Evolutionary conservation across 2,797 vertebrate species (phyloP).

Genomic region (Botia kubotai): DNA sequence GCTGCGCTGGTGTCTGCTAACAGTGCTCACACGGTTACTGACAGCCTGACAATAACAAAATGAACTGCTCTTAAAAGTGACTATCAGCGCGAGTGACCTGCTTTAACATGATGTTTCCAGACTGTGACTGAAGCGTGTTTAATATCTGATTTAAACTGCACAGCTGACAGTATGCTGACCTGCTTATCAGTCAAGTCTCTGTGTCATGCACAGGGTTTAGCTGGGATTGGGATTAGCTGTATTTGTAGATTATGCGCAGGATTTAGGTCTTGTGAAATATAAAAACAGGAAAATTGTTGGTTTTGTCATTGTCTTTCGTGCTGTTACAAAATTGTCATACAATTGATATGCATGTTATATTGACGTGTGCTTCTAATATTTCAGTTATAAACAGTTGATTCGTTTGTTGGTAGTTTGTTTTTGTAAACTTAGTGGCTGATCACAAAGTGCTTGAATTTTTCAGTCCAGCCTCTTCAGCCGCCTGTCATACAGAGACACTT

Average conservation of each 20-base stretch:
- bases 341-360: too few relatives aligned
- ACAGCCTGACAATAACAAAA: constrained; percentile 27
- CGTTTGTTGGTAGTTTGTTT: too few relatives aligned
- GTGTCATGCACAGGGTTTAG: not conserved
- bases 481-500: not conserved
- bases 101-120: constrained; percentile 5
- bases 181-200: not conserved
- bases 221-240: not conserved
- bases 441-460: too few relatives aligned
- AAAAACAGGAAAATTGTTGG: not conserved
- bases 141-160: not conserved
- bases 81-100: not conserved
- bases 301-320: not conserved
- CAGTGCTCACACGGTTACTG: constrained; percentile 4
- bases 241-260: not conserved
- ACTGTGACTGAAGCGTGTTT: not conserved
- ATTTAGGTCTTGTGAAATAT: too few relatives aligned
- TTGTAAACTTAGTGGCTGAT: not conserved
- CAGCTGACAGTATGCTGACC: not conserved
- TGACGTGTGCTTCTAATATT: too few relatives aligned
- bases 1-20: constrained; percentile 24
- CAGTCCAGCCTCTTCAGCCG: too few relatives aligned
- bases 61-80: constrained; percentile 6
- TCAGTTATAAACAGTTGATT: too few relatives aligned
- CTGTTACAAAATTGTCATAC: not conserved